Evolutionary conservation across 2,888 invertebrate species (phyloP).

Genomic region (Pachydiplax longipennis): DNA sequence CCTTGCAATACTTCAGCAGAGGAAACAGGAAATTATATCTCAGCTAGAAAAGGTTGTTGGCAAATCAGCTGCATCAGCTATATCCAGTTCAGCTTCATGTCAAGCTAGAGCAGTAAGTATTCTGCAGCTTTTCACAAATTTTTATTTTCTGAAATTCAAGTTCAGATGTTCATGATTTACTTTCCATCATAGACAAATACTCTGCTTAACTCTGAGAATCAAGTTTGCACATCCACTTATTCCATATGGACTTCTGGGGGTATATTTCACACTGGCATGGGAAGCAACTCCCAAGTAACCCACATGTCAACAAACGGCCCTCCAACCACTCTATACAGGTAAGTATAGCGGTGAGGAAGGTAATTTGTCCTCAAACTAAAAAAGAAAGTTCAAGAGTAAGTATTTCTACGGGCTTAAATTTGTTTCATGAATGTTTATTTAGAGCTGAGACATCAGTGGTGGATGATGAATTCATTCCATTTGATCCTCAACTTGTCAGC

Average conservation of each 20-base stretch:
- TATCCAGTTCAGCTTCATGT: slow-evolving; percentile 50
- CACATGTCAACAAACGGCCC: slow-evolving; percentile 47
- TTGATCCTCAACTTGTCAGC: slow-evolving; percentile 70
- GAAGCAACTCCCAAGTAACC: slow-evolving; percentile 49
- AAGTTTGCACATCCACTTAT: slow-evolving; percentile 53
- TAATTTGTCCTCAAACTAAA: background rate
- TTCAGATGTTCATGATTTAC: background rate
- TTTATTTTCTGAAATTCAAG: background rate
- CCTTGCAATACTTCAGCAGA: slow-evolving; percentile 66
- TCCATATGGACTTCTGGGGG: slow-evolving; percentile 55
- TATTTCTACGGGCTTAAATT: background rate
- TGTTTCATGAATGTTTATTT: background rate
- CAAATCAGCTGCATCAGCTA: slow-evolving; percentile 55
- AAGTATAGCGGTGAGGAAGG: background rate
- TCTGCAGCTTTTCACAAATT: background rate
- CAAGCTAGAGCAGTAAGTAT: slow-evolving; percentile 50
- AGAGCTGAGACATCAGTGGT: slow-evolving; percentile 66
- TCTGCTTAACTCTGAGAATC: slow-evolving; percentile 48
- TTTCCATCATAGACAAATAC: slow-evolving; percentile 45
- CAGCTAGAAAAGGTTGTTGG: slow-evolving; percentile 69
- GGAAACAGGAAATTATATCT: slow-evolving; percentile 68
- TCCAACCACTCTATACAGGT: slow-evolving; percentile 30
- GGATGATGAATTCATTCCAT: slow-evolving; percentile 73
- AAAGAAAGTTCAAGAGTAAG: background rate
- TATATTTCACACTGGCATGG: slow-evolving; percentile 52